These are phyloP conservation scores for Passer montanus DNA, from an alignment of 2,113 vertebrate species.

Conservation along the genomic window DNA sequence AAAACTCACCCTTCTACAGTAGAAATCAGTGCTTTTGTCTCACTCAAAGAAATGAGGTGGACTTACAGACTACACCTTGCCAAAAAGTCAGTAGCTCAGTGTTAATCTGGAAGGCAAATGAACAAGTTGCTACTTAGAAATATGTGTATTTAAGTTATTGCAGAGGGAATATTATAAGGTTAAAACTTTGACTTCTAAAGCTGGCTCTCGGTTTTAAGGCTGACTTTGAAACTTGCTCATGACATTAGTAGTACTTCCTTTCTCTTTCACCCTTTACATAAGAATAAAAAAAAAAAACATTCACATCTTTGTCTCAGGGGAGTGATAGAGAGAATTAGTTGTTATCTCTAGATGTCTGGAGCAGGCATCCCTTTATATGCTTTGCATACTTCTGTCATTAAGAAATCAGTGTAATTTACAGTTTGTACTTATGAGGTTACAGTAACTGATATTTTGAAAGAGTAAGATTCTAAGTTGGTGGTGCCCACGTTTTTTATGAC, in stretches of 20 bases:
- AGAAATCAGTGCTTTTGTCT: not conserved
- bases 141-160: not conserved
- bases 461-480: not conserved
- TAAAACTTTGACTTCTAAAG: not conserved
- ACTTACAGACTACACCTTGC: not conserved
- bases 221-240: not conserved
- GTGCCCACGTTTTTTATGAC: not conserved
- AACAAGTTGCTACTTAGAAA: not conserved
- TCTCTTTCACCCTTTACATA: not conserved
- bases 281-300: not conserved
- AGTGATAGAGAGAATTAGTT: not conserved
- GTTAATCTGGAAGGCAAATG: not conserved
- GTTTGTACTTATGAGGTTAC: not conserved
- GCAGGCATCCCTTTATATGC: not conserved
- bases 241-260: not conserved
- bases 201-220: not conserved
- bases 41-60: not conserved
- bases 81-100: not conserved
- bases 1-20: not conserved
- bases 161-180: not conserved
- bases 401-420: not conserved
- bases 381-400: not conserved
- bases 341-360: not conserved
- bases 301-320: not conserved
- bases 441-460: not conserved